A percentile compares a stretch with the other conserved stretches of the same genome.
Evolutionary conservation across 2,797 vertebrate species (phyloP).

Genomic region (Apogon hyalosoma): DNA sequence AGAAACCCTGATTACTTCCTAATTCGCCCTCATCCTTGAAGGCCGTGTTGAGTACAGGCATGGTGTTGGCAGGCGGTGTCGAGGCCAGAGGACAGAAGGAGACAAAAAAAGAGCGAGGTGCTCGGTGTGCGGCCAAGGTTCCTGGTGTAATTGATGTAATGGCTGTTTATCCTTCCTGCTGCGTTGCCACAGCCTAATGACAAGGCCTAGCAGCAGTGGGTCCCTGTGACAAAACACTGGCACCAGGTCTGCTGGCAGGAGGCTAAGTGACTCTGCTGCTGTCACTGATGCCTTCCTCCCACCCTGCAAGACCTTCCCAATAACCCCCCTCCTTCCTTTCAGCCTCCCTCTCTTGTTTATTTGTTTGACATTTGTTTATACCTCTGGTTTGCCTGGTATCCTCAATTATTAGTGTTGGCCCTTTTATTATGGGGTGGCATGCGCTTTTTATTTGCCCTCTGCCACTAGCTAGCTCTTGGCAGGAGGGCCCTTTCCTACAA

Average conservation of each 20-base stretch:
- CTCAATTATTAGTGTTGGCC: conserved; percentile 69
- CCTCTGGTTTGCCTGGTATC: conserved; percentile 72
- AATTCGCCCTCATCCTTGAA: conserved; percentile 37
- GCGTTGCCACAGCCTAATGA: conserved; percentile 86
- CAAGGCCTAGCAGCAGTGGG: conserved; percentile 86
- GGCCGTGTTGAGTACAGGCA: conserved; percentile 18
- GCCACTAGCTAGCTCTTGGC: conserved; percentile 66
- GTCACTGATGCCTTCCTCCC: conserved; percentile 68
- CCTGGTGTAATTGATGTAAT: conserved; percentile 88
- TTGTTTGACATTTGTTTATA: conserved; percentile 82
- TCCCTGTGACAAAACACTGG: conserved; percentile 87
- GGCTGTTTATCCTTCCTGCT: conserved; percentile 88
- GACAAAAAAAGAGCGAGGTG: conserved; percentile 64
- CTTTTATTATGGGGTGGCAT: conserved; percentile 57
- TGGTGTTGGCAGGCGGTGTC: conserved; percentile 48
- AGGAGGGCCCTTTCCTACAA: conserved; percentile 60
- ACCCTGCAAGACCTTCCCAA: conserved; percentile 50
- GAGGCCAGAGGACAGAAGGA: conserved; percentile 66
- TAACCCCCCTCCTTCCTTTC: conserved; percentile 22
- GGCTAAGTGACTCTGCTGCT: conserved; percentile 86
- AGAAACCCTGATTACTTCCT: conserved; percentile 28
- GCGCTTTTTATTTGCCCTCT: conserved; percentile 62
- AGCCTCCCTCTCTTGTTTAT: conserved; percentile 75
- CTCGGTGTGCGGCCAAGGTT: conserved; percentile 82
- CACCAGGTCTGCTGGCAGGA: conserved; percentile 85